phyloP scores from a whole-genome alignment of 2,888 invertebrate species.

The Plusia festucae region DNA sequence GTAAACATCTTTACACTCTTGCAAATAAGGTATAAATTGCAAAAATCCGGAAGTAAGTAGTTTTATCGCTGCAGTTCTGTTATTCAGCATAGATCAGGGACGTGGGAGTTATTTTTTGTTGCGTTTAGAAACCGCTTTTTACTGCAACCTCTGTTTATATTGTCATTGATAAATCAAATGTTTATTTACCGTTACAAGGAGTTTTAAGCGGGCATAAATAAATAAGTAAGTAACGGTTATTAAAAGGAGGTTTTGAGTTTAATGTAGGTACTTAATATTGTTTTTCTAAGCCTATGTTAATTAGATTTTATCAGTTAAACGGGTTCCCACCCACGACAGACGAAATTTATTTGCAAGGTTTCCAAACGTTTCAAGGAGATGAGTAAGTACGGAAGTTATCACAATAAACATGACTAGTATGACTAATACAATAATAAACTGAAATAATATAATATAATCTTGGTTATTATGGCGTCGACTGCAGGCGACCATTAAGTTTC shows the following conservation, averaged over 20 bases:
- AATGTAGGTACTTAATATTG: constrained; percentile 12
- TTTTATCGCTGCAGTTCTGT: constrained; percentile 34
- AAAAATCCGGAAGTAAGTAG: constrained; percentile 23
- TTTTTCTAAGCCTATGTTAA: constrained; percentile 13
- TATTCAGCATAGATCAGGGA: constrained; percentile 57
- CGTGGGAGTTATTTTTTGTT: constrained; percentile 59
- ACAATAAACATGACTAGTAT: neutral
- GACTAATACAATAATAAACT: neutral
- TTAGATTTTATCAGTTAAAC: constrained; percentile 34
- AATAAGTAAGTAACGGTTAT: constrained; percentile 32
- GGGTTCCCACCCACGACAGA: constrained; percentile 24
- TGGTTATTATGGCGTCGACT: neutral
- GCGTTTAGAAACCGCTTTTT: constrained; percentile 42
- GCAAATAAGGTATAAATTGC: constrained; percentile 22
- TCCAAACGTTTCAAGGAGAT: constrained; percentile 15
- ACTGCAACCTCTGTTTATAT: constrained; percentile 39
- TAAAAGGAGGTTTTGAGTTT: constrained; percentile 27
- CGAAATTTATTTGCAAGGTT: constrained; percentile 18
- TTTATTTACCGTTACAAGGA: constrained; percentile 31
- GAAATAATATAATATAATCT: neutral
- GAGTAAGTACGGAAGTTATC: neutral
- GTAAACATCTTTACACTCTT: neutral
- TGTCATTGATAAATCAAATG: constrained; percentile 26
- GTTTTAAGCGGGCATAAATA: constrained; percentile 24
- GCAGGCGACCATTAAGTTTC: neutral